phyloP scores from a whole-genome alignment of 2,113 vertebrate species.

The Zosterops pallidus region DNA sequence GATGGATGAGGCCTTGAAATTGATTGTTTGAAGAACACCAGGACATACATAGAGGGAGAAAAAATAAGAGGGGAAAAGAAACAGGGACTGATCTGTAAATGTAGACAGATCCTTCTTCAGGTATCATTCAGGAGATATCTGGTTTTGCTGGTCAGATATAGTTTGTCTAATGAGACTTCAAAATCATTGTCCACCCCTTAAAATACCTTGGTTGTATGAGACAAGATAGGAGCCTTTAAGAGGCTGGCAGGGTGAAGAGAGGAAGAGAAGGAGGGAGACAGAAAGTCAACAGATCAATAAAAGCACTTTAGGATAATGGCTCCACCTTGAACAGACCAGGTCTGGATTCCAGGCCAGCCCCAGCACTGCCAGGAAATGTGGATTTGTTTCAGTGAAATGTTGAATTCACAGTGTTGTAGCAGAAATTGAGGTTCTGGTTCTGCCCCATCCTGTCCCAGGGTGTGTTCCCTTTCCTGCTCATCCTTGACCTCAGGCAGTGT shows the following conservation, averaged over 20 bases:
- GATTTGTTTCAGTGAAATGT: conserved; percentile 61
- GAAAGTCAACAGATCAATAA: conserved; percentile 81
- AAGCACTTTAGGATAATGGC: conserved; percentile 84
- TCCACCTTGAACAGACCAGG: conserved; percentile 55
- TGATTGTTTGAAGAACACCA: neutral
- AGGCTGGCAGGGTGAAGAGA: conserved; percentile 15
- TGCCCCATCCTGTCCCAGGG: neutral
- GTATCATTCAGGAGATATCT: neutral
- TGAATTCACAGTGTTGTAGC: neutral
- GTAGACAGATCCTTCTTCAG: neutral
- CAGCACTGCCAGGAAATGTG: conserved; percentile 75
- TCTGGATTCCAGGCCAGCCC: conserved; percentile 59
- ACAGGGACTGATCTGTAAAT: neutral
- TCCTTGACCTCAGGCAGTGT: neutral
- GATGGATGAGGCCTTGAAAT: neutral
- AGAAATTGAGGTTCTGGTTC: neutral
- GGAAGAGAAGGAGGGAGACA: conserved; percentile 67
- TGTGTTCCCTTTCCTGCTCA: neutral
- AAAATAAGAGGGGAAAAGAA: neutral
- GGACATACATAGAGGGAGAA: neutral
- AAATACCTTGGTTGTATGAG: conserved; percentile 28
- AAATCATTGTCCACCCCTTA: conserved; percentile 42
- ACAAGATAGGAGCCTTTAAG: conserved; percentile 41
- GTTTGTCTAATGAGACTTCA: conserved; percentile 50
- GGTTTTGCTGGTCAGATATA: conserved; percentile 37